Evolutionary conservation across 2,797 vertebrate species (phyloP).

Genomic region (Masticophis lateralis): DNA sequence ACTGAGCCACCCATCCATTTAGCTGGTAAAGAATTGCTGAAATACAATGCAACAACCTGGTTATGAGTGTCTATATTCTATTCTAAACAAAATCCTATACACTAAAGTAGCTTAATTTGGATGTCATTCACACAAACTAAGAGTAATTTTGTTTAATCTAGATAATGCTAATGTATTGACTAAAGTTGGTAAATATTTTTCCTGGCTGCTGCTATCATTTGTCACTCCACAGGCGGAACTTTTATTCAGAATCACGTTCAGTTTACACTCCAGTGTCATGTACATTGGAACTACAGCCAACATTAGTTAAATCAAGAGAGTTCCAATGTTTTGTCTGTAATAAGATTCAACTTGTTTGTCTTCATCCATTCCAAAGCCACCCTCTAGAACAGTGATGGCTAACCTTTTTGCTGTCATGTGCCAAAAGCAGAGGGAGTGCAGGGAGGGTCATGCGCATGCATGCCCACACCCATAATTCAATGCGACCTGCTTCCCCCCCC

Average conservation of each 20-base stretch:
- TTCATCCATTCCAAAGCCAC: background rate
- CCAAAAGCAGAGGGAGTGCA: too few species aligned
- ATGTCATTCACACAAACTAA: background rate
- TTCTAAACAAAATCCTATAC: background rate
- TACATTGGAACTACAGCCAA: background rate
- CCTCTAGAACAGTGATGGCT: background rate
- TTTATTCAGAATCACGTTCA: background rate
- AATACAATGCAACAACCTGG: background rate
- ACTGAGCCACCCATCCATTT: background rate
- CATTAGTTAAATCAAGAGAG: background rate
- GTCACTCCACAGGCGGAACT: background rate
- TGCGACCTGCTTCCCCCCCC: too few species aligned
- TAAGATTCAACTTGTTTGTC: background rate
- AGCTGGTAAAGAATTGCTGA: background rate
- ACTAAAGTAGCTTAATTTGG: background rate
- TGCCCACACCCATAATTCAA: too few species aligned
- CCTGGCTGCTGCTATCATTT: background rate
- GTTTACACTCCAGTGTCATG: background rate
- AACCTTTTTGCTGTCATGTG: too few species aligned
- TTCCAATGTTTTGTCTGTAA: background rate
- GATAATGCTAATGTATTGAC: background rate
- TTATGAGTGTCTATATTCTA: background rate
- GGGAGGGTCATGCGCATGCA: too few species aligned
- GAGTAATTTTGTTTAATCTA: background rate
- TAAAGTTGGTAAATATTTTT: background rate